Evolutionary conservation across 2,888 invertebrate genomes (phyloP).

Genomic region (Chrysina gloriosa): DNA sequence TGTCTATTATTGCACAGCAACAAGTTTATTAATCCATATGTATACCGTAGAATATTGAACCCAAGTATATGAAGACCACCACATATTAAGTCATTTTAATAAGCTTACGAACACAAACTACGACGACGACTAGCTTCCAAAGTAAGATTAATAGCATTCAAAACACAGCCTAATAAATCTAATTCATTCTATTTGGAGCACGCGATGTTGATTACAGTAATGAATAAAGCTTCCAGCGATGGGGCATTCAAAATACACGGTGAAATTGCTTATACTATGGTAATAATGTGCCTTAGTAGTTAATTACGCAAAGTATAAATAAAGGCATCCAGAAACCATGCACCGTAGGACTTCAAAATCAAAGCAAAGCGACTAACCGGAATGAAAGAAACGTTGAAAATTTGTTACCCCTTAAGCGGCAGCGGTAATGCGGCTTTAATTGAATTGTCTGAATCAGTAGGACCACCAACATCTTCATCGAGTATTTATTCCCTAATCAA

Average conservation of each 20-base stretch:
- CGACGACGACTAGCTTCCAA: neutral
- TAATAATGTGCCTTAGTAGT: slow-evolving; percentile 7
- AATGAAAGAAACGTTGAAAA: slow-evolving; percentile 32
- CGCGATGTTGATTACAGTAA: slow-evolving; percentile 7
- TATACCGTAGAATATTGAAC: too few relatives aligned
- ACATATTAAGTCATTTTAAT: slow-evolving; percentile 15
- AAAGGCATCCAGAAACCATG: neutral
- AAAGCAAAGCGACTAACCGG: neutral
- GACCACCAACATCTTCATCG: slow-evolving; percentile 61
- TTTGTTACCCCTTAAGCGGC: slow-evolving; percentile 42
- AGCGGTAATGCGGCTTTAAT: slow-evolving; percentile 55
- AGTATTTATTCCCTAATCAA: slow-evolving; percentile 64
- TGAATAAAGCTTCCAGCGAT: neutral
- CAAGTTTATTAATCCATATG: too few relatives aligned
- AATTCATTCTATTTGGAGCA: slow-evolving; percentile 1
- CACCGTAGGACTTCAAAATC: neutral
- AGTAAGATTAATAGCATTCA: slow-evolving; percentile 14
- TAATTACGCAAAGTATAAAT: slow-evolving; percentile 20
- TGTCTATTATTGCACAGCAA: too few relatives aligned
- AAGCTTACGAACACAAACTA: neutral
- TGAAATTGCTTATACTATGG: neutral
- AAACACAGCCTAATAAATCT: slow-evolving; percentile 13
- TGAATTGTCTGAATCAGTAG: slow-evolving; percentile 61
- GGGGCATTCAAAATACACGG: neutral
- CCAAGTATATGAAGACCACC: too few relatives aligned